Evolutionary conservation across 2,797 vertebrate genomes (phyloP).

Genomic region (Borostomias antarcticus): DNA sequence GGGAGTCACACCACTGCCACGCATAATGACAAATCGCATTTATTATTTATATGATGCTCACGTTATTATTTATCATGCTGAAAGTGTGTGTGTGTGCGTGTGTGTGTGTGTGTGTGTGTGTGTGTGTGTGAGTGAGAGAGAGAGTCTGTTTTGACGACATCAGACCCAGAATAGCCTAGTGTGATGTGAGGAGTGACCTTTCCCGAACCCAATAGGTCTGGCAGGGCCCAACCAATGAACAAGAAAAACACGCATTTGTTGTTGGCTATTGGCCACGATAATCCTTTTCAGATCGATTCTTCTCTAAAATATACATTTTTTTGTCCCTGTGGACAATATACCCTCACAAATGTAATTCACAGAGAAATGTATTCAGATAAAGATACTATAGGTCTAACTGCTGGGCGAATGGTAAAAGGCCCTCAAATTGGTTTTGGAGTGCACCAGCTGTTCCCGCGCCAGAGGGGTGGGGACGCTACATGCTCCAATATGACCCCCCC

Average conservation of each 20-base stretch:
- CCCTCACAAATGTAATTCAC: too few species aligned
- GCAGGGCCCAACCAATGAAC: too few species aligned
- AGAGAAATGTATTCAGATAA: too few species aligned
- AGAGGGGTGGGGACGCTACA: slow-evolving; percentile 36
- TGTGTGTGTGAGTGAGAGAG: too few species aligned
- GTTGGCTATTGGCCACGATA: too few species aligned
- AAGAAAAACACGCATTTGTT: too few species aligned
- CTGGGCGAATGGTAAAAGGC: slow-evolving; percentile 37
- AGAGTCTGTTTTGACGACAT: too few species aligned
- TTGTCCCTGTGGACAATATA: too few species aligned
- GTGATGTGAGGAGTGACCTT: slow-evolving; percentile 14
- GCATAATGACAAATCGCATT: slow-evolving; percentile 53
- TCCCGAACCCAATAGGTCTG: slow-evolving; percentile 17
- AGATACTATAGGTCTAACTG: too few species aligned
- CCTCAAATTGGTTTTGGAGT: slow-evolving; percentile 62
- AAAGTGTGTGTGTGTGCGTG: slow-evolving; percentile 44
- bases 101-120: too few species aligned
- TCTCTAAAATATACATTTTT: too few species aligned
- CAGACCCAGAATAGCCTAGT: slow-evolving; percentile 10
- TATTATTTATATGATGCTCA: slow-evolving; percentile 70
- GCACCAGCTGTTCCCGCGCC: slow-evolving; percentile 67
- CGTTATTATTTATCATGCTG: slow-evolving; percentile 65
- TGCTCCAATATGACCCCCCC: slow-evolving; percentile 12
- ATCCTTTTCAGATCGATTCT: too few species aligned
- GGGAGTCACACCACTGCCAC: slow-evolving; percentile 43